Percentiles rank a stretch among this genome's conserved stretches.
These are phyloP conservation scores for Ectropis grisescens DNA, from an alignment of 1,140 invertebrate genomes.

Conservation along the genomic window DNA sequence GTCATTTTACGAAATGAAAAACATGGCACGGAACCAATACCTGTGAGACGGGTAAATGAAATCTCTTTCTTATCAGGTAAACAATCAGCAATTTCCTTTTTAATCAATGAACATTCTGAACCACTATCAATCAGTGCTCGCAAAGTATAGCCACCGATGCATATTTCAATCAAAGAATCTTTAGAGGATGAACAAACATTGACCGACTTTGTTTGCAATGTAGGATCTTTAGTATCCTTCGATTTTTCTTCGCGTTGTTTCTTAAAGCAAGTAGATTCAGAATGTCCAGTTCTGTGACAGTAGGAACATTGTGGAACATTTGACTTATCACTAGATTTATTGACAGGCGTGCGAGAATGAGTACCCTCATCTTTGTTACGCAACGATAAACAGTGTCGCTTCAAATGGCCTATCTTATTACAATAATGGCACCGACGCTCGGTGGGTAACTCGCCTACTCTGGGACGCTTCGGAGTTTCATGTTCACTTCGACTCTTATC, in stretches of 20 bases:
- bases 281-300: constrained; percentile 5
- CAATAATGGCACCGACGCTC: constrained; percentile 5
- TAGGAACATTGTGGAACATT: not conserved
- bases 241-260: constrained; percentile 6
- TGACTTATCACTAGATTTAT: constrained; percentile 3
- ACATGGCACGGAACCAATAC: constrained; percentile 5
- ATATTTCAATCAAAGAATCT: constrained; percentile 1
- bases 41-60: constrained; percentile 3
- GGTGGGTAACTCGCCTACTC: not conserved
- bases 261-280: constrained; percentile 3
- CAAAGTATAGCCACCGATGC: constrained; percentile 1
- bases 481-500: not conserved
- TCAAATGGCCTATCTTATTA: constrained; percentile 5
- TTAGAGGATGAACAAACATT: constrained; percentile 4
- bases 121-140: constrained; percentile 6
- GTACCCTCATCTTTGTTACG: constrained; percentile 1
- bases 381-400: constrained; percentile 4
- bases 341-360: not conserved
- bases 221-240: not conserved
- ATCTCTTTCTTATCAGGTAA: constrained; percentile 3
- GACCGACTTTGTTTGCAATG: constrained; percentile 1
- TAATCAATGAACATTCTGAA: constrained; percentile 7
- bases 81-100: constrained; percentile 3
- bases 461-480: constrained; percentile 1
- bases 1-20: constrained; percentile 1